These are phyloP conservation scores for Dasypolia templi DNA, from an alignment of 2,888 invertebrate genomes.

Conservation along the genomic window DNA sequence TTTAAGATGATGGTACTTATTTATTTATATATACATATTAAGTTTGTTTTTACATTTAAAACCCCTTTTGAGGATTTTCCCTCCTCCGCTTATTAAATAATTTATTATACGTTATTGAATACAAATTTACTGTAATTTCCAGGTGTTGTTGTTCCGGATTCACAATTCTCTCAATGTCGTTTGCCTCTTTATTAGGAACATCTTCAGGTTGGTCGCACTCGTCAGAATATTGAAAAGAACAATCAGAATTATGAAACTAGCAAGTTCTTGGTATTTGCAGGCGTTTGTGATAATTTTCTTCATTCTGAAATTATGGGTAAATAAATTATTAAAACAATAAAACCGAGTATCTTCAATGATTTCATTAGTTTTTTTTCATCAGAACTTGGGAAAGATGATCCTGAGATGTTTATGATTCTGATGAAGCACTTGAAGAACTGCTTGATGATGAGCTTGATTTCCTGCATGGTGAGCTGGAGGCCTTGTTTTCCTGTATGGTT, in stretches of 20 bases:
- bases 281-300: not conserved
- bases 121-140: constrained; percentile 1
- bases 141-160: not conserved
- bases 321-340: not conserved
- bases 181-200: not conserved
- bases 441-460: not conserved
- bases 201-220: not conserved
- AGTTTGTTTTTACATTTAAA: too few species aligned
- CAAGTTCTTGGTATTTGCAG: not conserved
- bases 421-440: not conserved
- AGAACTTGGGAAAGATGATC: not conserved
- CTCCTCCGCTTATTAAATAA: not conserved
- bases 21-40: not conserved
- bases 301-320: not conserved
- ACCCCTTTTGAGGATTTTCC: too few species aligned
- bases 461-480: too few species aligned
- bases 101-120: not conserved
- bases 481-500: too few species aligned
- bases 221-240: not conserved
- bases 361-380: too few species aligned
- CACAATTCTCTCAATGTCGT: not conserved
- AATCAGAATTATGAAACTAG: constrained; percentile 3
- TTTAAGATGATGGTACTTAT: not conserved
- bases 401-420: not conserved
- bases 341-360: not conserved